phyloP scores from a whole-genome alignment of 2,888 invertebrate species.

The Netelia fuscicornis region DNA sequence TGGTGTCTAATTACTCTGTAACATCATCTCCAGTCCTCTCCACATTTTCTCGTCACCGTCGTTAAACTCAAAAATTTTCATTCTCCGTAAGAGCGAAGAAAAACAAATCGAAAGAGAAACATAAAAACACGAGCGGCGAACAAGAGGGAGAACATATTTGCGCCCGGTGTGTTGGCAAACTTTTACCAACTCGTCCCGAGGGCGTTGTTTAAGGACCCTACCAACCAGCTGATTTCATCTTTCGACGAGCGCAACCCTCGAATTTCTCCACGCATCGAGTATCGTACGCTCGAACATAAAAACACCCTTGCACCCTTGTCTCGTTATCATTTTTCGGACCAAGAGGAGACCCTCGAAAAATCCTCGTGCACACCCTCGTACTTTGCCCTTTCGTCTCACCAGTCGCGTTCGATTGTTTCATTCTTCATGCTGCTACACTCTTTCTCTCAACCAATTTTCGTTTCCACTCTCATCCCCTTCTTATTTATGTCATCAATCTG shows the following conservation, averaged over 20 bases:
- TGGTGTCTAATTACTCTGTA: no score
- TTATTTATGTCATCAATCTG: no score
- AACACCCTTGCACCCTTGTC: not conserved
- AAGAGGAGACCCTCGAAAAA: constrained; percentile 13
- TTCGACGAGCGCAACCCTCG: constrained; percentile 28
- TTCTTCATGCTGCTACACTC: not conserved
- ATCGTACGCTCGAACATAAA: not conserved
- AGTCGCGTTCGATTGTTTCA: not conserved
- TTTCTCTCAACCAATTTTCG: not conserved
- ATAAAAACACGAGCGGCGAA: not conserved
- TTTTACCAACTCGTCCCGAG: constrained; percentile 43
- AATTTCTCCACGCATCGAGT: not conserved
- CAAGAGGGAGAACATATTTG: constrained; percentile 38
- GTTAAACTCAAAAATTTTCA: not conserved
- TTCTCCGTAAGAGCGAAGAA: not conserved
- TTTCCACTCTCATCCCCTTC: no score
- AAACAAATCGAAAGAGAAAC: not conserved
- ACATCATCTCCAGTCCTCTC: no score
- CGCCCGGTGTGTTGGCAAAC: constrained; percentile 54
- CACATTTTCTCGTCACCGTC: not conserved
- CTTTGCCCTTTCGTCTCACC: not conserved
- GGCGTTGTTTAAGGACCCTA: constrained; percentile 40
- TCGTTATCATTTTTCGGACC: constrained; percentile 44
- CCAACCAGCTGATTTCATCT: not conserved
- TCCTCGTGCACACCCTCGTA: constrained; percentile 23